Conservation (phyloP, 2,797 vertebrate species). For the Cyprinella venusta region DNA sequence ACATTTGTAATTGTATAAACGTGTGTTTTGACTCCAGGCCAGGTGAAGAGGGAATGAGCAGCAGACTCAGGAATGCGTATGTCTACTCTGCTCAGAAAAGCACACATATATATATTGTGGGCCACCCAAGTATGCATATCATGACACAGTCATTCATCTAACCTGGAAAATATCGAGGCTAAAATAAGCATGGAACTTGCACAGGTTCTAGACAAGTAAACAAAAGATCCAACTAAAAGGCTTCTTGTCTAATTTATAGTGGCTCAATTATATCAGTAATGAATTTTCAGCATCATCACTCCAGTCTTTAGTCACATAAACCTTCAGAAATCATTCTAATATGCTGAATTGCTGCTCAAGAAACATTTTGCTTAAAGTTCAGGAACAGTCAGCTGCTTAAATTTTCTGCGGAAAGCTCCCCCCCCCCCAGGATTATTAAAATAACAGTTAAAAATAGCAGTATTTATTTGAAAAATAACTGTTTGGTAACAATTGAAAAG, state of each 20-base stretch:
- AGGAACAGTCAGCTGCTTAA: not conserved
- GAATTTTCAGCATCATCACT: not conserved
- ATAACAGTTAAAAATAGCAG: not conserved
- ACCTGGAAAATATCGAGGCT: slow-evolving; percentile 40
- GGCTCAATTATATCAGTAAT: not conserved
- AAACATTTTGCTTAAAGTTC: not conserved
- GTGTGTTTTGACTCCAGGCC: slow-evolving; percentile 58
- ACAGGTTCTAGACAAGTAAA: not conserved
- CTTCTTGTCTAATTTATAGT: not conserved
- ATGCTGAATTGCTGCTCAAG: not conserved
- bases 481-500: not conserved
- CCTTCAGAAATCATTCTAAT: not conserved
- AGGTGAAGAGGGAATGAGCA: slow-evolving; percentile 58
- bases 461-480: not conserved
- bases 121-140: slow-evolving; percentile 45
- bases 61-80: slow-evolving; percentile 57
- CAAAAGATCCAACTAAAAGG: slow-evolving; percentile 9
- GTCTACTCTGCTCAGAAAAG: slow-evolving; percentile 46
- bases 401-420: not conserved
- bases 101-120: slow-evolving; percentile 38
- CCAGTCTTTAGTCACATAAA: not conserved
- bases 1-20: slow-evolving; percentile 52
- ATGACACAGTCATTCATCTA: slow-evolving; percentile 30
- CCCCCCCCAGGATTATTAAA: not conserved
- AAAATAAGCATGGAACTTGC: slow-evolving; percentile 13